These are phyloP conservation scores for Chloroclystis v-ata DNA, from an alignment of 2,888 invertebrate genomes.

Conservation along the genomic window DNA sequence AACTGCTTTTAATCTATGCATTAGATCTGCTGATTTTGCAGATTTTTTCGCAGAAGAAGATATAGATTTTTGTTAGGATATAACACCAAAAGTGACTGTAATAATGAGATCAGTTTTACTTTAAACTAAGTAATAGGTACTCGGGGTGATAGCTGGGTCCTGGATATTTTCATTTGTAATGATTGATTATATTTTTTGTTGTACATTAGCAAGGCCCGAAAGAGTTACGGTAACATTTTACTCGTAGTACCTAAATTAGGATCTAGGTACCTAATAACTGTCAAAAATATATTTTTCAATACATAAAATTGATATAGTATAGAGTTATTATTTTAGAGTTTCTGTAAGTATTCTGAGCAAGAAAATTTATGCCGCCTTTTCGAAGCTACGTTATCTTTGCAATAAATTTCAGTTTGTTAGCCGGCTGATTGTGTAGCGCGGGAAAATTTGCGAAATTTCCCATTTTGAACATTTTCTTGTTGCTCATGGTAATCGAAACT, in stretches of 20 bases:
- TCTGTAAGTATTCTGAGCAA: constrained; percentile 34
- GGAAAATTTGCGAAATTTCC: constrained; percentile 31
- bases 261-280: no score
- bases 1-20: constrained; percentile 1
- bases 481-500: constrained; percentile 51
- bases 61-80: neutral
- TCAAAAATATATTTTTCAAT: no score
- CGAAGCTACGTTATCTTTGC: constrained; percentile 63
- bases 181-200: no score
- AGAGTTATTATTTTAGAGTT: constrained; percentile 17
- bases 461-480: constrained; percentile 42
- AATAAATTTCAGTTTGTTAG: constrained; percentile 64
- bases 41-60: neutral
- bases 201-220: no score
- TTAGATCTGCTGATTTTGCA: neutral
- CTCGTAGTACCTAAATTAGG: no score
- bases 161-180: no score
- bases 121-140: no score
- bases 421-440: constrained; percentile 41
- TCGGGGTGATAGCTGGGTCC: no score
- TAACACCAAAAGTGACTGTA: no score
- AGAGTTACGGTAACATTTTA: no score
- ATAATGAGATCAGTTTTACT: no score
- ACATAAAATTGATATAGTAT: no score
- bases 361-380: constrained; percentile 63